phyloP scores from a whole-genome alignment of 2,888 invertebrate species.

The Brachynemurus nebulosus region DNA sequence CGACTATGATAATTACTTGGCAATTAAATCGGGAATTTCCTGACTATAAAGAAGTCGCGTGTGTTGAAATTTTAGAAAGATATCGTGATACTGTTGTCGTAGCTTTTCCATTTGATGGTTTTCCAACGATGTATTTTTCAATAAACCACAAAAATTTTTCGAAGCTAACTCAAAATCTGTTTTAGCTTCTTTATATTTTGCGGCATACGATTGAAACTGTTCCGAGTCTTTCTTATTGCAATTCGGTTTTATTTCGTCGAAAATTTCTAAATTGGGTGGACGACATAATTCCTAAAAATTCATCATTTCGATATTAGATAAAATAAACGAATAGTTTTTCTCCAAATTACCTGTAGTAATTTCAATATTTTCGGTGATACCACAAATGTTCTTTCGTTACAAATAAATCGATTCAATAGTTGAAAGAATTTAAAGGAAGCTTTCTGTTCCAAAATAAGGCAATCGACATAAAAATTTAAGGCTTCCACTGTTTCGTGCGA shows the following conservation, averaged over 20 bases:
- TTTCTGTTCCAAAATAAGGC: background rate
- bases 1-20: conserved; percentile 14
- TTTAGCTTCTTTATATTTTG: conserved; percentile 16
- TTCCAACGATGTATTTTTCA: conserved; percentile 18
- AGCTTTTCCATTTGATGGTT: conserved; percentile 20
- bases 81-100: conserved; percentile 19
- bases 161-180: conserved; percentile 19
- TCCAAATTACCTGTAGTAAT: background rate
- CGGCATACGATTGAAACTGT: conserved; percentile 16
- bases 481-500: background rate
- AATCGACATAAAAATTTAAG: background rate
- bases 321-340: background rate
- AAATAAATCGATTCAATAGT: background rate
- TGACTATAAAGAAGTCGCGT: conserved; percentile 18
- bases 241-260: background rate
- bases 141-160: conserved; percentile 20
- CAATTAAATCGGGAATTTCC: conserved; percentile 20
- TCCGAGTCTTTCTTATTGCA: conserved; percentile 12
- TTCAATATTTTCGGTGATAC: background rate
- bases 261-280: background rate
- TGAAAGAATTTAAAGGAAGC: background rate
- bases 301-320: background rate
- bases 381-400: background rate
- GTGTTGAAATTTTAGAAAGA: conserved; percentile 19
- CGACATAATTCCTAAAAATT: background rate